These are phyloP conservation scores for Aphelenchoides besseyi DNA, from an alignment of 1,140 invertebrate species.

Conservation along the genomic window DNA sequence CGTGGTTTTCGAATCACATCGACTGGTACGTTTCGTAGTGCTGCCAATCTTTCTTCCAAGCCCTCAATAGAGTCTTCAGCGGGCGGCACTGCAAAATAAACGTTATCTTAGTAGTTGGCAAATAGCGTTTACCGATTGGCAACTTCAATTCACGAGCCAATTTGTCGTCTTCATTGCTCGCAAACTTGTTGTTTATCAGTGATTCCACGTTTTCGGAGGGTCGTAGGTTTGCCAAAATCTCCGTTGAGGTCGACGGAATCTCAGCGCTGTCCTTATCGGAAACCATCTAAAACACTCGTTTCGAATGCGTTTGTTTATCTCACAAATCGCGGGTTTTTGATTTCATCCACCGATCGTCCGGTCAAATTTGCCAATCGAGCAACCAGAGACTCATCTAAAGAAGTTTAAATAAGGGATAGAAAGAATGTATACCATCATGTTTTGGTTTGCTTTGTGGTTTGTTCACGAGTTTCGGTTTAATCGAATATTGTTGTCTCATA, in stretches of 20 bases:
- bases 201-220: neutral
- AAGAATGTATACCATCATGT: conserved; percentile 6
- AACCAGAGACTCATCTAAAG: neutral
- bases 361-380: conserved; percentile 24
- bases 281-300: neutral
- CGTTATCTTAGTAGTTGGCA: neutral
- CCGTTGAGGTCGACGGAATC: neutral
- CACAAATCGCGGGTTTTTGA: conserved; percentile 26
- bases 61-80: conserved; percentile 15
- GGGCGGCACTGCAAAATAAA: conserved; percentile 20
- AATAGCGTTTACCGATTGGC: neutral
- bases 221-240: neutral
- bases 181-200: no score
- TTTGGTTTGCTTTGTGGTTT: neutral
- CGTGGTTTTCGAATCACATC: conserved; percentile 30
- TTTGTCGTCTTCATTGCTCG: conserved; percentile 14
- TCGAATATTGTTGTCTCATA: conserved; percentile 18
- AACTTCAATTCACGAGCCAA: conserved; percentile 1
- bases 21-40: conserved; percentile 27
- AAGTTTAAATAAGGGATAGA: neutral
- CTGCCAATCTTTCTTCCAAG: conserved; percentile 27
- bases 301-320: neutral
- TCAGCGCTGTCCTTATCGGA: conserved; percentile 1
- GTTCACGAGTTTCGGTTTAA: neutral
- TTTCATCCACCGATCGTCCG: conserved; percentile 18